A percentile compares a stretch with the other conserved stretches of the same genome.
These are phyloP conservation scores for Cristatella mucedo DNA, from an alignment of 2,888 invertebrate genomes.

Conservation along the genomic window DNA sequence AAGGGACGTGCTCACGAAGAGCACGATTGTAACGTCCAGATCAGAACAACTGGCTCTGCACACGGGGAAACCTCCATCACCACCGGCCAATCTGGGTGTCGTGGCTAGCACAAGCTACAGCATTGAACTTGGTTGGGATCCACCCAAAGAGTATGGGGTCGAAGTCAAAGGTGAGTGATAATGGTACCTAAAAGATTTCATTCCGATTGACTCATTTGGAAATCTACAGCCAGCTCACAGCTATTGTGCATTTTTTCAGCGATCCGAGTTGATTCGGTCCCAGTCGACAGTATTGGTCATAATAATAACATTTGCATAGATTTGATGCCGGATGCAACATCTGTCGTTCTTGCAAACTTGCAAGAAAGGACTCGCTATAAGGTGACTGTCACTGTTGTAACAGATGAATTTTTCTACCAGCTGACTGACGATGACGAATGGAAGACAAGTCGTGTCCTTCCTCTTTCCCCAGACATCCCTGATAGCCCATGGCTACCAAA, in stretches of 20 bases:
- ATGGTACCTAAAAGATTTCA: not conserved
- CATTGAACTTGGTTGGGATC: constrained; percentile 34
- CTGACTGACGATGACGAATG: constrained; percentile 27
- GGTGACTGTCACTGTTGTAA: constrained; percentile 32
- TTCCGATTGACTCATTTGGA: not conserved
- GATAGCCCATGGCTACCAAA: constrained; percentile 34
- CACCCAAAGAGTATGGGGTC: constrained; percentile 30
- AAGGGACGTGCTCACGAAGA: too few species aligned
- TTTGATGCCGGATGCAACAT: constrained; percentile 27
- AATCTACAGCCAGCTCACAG: not conserved
- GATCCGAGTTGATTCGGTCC: constrained; percentile 31
- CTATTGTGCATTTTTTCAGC: constrained; percentile 16
- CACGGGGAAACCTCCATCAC: constrained; percentile 33
- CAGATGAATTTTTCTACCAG: constrained; percentile 36
- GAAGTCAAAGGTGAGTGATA: constrained; percentile 27
- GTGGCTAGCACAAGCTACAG: constrained; percentile 32
- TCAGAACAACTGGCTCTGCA: constrained; percentile 27
- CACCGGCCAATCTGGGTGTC: constrained; percentile 31
- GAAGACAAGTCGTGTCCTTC: constrained; percentile 22
- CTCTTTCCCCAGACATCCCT: constrained; percentile 20
- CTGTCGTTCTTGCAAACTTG: constrained; percentile 23
- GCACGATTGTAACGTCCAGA: constrained; percentile 31
- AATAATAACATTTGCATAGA: constrained; percentile 18
- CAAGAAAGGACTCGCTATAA: constrained; percentile 34
- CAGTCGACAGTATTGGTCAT: constrained; percentile 19